Percentiles rank a stretch among this genome's conserved stretches.
These are phyloP conservation scores for Lasioglossum morio DNA, from an alignment of 2,888 invertebrate species.

Conservation along the genomic window DNA sequence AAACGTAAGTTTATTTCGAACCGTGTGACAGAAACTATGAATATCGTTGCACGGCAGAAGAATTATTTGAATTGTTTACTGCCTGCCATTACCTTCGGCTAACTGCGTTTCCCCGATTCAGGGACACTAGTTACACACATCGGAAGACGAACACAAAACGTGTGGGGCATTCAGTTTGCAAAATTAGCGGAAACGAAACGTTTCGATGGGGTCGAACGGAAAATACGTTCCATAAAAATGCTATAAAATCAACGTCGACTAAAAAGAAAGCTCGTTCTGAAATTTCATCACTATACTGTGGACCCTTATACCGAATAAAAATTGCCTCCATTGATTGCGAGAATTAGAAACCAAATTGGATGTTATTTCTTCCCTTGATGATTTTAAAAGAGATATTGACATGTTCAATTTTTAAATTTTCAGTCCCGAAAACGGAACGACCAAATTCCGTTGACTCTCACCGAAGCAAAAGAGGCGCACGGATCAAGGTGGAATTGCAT, in stretches of 20 bases:
- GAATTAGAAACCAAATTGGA: no score
- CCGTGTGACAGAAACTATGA: constrained; percentile 25
- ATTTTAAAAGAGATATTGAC: no score
- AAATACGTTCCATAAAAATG: neutral
- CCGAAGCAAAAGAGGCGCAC: neutral
- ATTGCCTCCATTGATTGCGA: no score
- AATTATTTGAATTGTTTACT: neutral
- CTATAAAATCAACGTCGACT: no score
- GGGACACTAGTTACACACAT: neutral
- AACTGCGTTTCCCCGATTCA: neutral
- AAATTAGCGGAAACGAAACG: neutral
- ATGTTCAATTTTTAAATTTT: no score
- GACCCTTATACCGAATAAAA: no score
- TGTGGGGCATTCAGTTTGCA: neutral
- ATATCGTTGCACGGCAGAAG: constrained; percentile 26
- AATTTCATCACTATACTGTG: no score
- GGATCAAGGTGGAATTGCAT: constrained; percentile 43
- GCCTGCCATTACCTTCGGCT: neutral
- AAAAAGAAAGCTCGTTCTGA: no score
- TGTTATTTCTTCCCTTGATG: no score
- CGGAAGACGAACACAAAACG: neutral
- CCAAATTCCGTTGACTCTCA: neutral
- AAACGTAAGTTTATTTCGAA: constrained; percentile 24
- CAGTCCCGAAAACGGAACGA: neutral
- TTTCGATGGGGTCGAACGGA: neutral